A percentile compares a stretch with the other conserved stretches of the same genome.
Conservation (phyloP, 2,888 invertebrate species). For the Oxycera nigricornis region DNA sequence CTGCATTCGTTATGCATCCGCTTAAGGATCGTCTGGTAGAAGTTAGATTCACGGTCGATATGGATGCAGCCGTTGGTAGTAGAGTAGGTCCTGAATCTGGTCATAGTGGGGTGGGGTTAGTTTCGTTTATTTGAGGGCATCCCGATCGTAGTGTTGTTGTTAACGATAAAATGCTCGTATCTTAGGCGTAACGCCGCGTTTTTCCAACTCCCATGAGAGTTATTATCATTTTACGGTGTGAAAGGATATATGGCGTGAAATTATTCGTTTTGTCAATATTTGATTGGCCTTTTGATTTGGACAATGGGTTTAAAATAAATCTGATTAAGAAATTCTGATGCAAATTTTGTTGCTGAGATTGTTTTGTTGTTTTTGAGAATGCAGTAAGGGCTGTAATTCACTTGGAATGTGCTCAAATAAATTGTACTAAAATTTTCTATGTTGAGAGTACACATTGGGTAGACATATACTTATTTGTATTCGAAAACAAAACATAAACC, state of each 20-base stretch:
- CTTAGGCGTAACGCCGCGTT: conserved; percentile 6
- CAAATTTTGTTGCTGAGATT: too few species aligned
- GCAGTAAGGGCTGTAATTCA: too few species aligned
- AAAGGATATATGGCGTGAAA: conserved; percentile 11
- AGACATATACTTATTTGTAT: too few species aligned
- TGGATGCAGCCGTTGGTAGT: neutral
- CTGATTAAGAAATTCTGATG: too few species aligned
- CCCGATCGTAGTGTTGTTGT: conserved; percentile 1
- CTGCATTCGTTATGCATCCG: conserved; percentile 40
- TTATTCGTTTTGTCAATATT: conserved; percentile 37
- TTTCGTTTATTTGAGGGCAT: neutral
- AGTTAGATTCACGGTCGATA: neutral
- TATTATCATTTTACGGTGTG: conserved; percentile 26
- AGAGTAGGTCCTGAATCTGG: neutral
- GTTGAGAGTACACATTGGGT: too few species aligned
- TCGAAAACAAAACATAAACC: too few species aligned
- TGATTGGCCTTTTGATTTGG: conserved; percentile 6
- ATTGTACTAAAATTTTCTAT: too few species aligned
- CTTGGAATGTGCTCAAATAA: too few species aligned
- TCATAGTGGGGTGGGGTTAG: neutral
- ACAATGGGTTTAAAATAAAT: too few species aligned
- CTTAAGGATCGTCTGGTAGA: conserved; percentile 1
- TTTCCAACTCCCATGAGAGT: conserved; percentile 21
- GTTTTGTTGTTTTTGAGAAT: too few species aligned
- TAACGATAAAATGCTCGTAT: conserved; percentile 26